A percentile compares a stretch with the other conserved stretches of the same genome.
Evolutionary conservation across 2,888 invertebrate species (phyloP).

Genomic region (Azorinus chamasolen): DNA sequence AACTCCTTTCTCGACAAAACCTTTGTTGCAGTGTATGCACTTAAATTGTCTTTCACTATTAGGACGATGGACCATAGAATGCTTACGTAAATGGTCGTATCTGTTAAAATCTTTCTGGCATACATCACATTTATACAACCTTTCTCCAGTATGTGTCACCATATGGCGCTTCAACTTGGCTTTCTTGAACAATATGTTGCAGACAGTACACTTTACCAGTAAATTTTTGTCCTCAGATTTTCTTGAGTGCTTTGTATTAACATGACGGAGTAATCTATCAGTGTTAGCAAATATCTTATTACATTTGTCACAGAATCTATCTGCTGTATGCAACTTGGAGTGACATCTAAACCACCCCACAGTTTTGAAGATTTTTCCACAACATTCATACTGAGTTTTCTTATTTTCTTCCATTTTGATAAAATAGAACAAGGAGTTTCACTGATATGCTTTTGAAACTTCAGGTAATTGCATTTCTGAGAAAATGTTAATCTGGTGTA

Average conservation of each 20-base stretch:
- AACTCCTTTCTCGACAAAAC: slow-evolving; percentile 39
- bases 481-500: too few species aligned
- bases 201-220: slow-evolving; percentile 18
- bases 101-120: slow-evolving; percentile 28
- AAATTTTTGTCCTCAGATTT: slow-evolving; percentile 9
- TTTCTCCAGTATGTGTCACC: slow-evolving; percentile 25
- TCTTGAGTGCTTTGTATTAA: background rate
- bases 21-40: slow-evolving; percentile 34
- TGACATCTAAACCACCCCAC: slow-evolving; percentile 12
- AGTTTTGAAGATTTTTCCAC: slow-evolving; percentile 8
- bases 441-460: too few species aligned
- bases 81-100: slow-evolving; percentile 48
- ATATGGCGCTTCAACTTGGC: slow-evolving; percentile 39
- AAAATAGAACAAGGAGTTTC: too few species aligned
- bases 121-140: slow-evolving; percentile 27
- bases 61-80: slow-evolving; percentile 33
- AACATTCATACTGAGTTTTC: slow-evolving; percentile 24
- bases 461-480: too few species aligned
- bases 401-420: background rate
- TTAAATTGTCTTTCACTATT: slow-evolving; percentile 27
- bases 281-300: slow-evolving; percentile 3
- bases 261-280: background rate
- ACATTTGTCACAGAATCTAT: slow-evolving; percentile 11
- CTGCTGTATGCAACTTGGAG: slow-evolving; percentile 7
- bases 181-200: slow-evolving; percentile 5